Evolutionary conservation across 2,888 invertebrate species (phyloP).

Genomic region (Eubasilissa splendida): DNA sequence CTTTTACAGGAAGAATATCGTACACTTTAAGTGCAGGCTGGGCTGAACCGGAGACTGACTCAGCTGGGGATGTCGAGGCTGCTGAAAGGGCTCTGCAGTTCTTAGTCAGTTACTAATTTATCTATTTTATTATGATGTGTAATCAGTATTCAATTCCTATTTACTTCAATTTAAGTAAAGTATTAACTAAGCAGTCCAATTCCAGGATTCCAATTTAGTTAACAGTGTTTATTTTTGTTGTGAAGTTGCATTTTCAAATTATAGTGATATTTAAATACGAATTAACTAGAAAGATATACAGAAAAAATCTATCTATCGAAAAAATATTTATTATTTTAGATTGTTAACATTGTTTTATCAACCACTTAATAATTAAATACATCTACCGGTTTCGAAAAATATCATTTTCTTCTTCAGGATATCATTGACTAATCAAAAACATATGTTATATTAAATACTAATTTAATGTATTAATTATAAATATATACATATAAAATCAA

Average conservation of each 20-base stretch:
- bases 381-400: no score
- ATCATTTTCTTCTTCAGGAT: no score
- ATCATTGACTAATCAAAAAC: no score
- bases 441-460: no score
- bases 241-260: no score
- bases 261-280: no score
- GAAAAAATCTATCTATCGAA: no score
- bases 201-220: background rate
- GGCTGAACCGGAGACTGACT: conserved; percentile 63
- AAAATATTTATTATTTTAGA: no score
- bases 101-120: conserved; percentile 60
- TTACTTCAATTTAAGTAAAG: background rate
- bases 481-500: background rate
- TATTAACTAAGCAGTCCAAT: background rate
- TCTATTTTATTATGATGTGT: background rate
- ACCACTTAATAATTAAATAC: no score
- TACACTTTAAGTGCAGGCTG: conserved; percentile 65
- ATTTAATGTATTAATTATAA: background rate
- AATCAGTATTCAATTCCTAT: background rate
- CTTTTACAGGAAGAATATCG: conserved; percentile 65
- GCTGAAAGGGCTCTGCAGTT: conserved; percentile 65
- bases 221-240: background rate
- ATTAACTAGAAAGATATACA: no score
- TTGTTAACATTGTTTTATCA: no score
- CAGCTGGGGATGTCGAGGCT: conserved; percentile 63